Evolutionary conservation across 1,140 invertebrate genomes (phyloP).

Genomic region (Globodera ellingtonae): DNA sequence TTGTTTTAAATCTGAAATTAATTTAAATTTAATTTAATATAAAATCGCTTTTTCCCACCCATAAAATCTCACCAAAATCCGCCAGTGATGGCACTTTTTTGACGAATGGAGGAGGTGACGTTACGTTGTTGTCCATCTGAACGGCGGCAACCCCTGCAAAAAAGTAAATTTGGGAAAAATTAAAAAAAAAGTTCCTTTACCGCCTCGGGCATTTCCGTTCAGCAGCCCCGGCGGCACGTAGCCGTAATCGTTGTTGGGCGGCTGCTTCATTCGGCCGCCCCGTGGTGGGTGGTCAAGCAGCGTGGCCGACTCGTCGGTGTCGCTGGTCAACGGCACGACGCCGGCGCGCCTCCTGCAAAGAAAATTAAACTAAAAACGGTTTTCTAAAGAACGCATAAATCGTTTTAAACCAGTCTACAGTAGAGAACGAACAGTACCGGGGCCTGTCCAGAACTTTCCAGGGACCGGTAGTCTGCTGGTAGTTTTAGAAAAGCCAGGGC

Average conservation of each 20-base stretch:
- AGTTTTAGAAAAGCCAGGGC: no score
- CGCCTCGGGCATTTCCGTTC: conserved; percentile 47
- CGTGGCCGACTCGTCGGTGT: neutral
- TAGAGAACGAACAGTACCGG: no score
- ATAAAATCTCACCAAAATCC: neutral
- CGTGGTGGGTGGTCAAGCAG: neutral
- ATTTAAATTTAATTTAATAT: neutral
- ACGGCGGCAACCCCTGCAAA: neutral
- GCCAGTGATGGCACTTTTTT: conserved; percentile 22
- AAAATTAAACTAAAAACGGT: neutral
- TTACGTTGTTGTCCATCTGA: neutral
- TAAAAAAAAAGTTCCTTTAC: neutral
- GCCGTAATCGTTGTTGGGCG: conserved; percentile 58
- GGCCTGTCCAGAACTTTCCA: no score
- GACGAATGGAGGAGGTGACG: conserved; percentile 48
- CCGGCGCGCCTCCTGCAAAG: neutral
- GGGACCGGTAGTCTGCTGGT: no score
- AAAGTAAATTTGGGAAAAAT: neutral
- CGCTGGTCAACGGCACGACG: neutral
- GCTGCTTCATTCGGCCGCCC: neutral
- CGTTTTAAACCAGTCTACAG: no score
- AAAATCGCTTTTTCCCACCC: neutral
- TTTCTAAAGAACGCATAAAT: no score
- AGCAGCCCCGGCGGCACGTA: conserved; percentile 63
- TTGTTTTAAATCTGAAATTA: neutral